Percentiles rank a stretch among this genome's conserved stretches.
Evolutionary conservation across 2,113 vertebrate genomes (phyloP).

Genomic region (Macquaria australasica): DNA sequence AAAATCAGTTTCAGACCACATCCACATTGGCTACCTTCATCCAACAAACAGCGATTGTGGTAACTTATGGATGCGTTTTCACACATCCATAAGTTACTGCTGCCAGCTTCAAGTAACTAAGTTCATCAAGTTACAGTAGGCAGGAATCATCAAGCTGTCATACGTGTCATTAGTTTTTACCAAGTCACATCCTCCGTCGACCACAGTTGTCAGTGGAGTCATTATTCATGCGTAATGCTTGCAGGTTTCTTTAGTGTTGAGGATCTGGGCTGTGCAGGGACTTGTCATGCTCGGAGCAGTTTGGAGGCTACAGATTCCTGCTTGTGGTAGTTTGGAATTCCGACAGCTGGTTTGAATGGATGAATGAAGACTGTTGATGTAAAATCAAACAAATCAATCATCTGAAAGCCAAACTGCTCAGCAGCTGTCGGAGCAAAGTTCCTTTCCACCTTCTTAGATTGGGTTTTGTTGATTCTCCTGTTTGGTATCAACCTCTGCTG

Average conservation of each 20-base stretch:
- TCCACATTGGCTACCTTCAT: background rate
- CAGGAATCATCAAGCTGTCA: slow-evolving; percentile 36
- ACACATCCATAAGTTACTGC: slow-evolving; percentile 6
- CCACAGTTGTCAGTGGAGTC: slow-evolving; percentile 27
- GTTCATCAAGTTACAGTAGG: slow-evolving; percentile 22
- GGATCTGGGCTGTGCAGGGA: slow-evolving; percentile 44
- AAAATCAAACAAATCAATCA: slow-evolving; percentile 54
- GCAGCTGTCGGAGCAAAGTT: slow-evolving; percentile 12
- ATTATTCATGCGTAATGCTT: slow-evolving; percentile 9
- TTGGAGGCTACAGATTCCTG: slow-evolving; percentile 39
- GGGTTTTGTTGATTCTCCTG: slow-evolving; percentile 7
- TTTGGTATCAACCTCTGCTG: background rate
- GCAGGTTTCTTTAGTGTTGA: slow-evolving; percentile 15
- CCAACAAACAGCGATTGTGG: accelerated
- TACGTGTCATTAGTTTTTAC: slow-evolving; percentile 28
- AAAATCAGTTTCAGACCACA: background rate
- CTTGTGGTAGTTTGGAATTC: slow-evolving; percentile 38
- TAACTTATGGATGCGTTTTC: no score
- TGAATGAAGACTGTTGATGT: slow-evolving; percentile 43
- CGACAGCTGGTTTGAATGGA: slow-evolving; percentile 50
- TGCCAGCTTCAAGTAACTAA: slow-evolving; percentile 2
- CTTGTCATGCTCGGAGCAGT: slow-evolving; percentile 38
- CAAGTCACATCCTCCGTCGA: slow-evolving; percentile 19
- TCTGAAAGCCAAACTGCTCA: slow-evolving; percentile 20
- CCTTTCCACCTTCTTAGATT: background rate